Base-by-base conservation (phyloP, 2,888 invertebrate genomes). In the Danaus chrysippus region DNA sequence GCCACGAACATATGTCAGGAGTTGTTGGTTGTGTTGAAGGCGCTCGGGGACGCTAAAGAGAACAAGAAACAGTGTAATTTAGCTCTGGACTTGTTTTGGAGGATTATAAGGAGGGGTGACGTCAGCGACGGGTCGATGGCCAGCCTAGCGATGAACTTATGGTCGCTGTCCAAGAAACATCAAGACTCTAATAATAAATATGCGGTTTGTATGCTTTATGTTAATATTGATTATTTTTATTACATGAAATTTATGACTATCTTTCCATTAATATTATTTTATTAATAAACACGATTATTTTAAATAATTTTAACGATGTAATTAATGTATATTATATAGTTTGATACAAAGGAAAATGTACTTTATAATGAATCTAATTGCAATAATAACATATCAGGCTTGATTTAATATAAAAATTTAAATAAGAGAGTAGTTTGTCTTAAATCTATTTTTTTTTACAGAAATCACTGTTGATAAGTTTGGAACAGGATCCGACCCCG, bases 1-100 rank as follows among this genome's bases (percentile, higher is more conserved):
- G 94, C 95, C 67, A 93, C 94, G 0, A 93, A 95, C 68, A 91
- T 98, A 59, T 91, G 97, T 44, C 95, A 96, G 71, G 95, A 97
- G 82, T 89, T 97, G 65, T 82, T 97, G 6, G 86, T 91, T 1
- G 93, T 94, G 67, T 82, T 97, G 23, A 95, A 94, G 81, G 86
- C 93, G 41, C 87, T 97, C 10, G 95, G 96, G 54, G 92, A 93
- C 59, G 92, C 87, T 0, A 93, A 93, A 61, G 94, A 94, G 68
- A 86, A 91, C 3, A 93, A 93, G 65, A 93, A 93, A 68, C 96
- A 96, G 83, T 93, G 95, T 17, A 87, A 91, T 62, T 83, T 98
- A 17, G 94, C 96, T 0, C 79, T 97, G 63, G 96, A 97, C 68
- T 76, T 96, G 56, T 95, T 96, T 75, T 88, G 93, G 78, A 92